A percentile compares a stretch with the other conserved stretches of the same genome.
These are phyloP conservation scores for Penelope pileata DNA, from an alignment of 2,113 vertebrate species.

Conservation along the genomic window DNA sequence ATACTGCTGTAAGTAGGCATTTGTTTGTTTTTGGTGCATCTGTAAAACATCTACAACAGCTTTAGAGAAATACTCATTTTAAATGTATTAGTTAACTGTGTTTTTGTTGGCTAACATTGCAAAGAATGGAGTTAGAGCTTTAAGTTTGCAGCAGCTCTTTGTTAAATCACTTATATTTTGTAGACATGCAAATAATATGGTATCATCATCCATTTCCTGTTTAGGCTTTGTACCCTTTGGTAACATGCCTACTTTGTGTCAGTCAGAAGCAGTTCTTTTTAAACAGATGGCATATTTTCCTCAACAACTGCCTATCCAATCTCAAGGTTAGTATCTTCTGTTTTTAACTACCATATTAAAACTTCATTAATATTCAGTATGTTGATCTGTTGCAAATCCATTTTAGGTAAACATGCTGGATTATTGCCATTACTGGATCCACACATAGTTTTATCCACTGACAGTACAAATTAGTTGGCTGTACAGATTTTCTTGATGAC, in stretches of 20 bases:
- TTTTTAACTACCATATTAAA: not conserved
- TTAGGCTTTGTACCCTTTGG: constrained; percentile 96
- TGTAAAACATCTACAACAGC: not conserved
- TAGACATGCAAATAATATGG: not conserved
- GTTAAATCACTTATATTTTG: constrained; percentile 4
- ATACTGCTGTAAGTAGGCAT: not conserved
- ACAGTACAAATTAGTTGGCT: not conserved
- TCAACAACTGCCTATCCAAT: constrained; percentile 98
- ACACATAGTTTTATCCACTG: not conserved
- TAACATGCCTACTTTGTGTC: constrained; percentile 97
- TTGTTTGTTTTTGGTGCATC: not conserved
- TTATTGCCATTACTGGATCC: not conserved
- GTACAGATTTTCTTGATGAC: not conserved
- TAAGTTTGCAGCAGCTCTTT: not conserved
- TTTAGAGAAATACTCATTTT: not conserved
- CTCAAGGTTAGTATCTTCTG: constrained; percentile 87
- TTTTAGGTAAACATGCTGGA: not conserved
- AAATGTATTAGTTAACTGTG: not conserved
- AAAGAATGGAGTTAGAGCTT: not conserved
- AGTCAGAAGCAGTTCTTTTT: constrained; percentile 98
- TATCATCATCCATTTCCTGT: constrained; percentile 31
- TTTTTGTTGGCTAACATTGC: not conserved
- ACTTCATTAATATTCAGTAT: not conserved
- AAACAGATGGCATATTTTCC: constrained; percentile 97
- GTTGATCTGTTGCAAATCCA: not conserved